Conservation (phyloP, 1,140 invertebrate genomes). For the Conus ventricosus region DNA sequence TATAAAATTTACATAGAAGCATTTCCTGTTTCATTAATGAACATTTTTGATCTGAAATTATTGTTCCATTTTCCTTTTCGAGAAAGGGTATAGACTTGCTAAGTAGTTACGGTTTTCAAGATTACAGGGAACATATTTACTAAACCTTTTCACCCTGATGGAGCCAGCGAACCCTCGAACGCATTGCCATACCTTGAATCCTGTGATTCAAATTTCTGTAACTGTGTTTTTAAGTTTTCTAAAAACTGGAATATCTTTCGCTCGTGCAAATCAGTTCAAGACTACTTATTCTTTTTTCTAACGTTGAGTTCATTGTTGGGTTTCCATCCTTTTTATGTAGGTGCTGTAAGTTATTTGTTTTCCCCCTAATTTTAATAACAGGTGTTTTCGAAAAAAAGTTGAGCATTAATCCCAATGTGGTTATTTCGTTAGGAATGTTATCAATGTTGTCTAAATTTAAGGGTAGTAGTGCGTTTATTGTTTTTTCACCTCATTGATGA, state of each 20-base stretch:
- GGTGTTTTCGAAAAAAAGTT: conserved; percentile 1
- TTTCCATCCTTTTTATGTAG: conserved; percentile 11
- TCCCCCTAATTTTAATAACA: not conserved
- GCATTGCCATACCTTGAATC: not conserved
- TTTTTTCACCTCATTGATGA: not conserved
- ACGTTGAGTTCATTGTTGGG: not conserved
- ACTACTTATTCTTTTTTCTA: not conserved
- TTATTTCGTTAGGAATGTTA: not conserved
- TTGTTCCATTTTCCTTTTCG: not conserved
- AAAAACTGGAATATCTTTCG: not conserved
- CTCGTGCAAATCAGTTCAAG: not conserved
- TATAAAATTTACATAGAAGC: not conserved
- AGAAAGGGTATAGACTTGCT: not conserved
- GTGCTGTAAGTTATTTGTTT: conserved; percentile 31
- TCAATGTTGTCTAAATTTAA: not conserved
- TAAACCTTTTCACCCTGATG: not conserved
- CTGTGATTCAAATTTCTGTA: not conserved
- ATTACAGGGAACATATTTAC: not conserved
- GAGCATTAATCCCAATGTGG: not conserved
- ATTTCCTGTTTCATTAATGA: not conserved
- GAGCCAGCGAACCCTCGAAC: not conserved
- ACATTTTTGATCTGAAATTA: not conserved
- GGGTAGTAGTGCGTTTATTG: not conserved
- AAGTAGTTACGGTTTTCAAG: too few species aligned
- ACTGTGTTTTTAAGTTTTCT: not conserved